Evolutionary conservation across 2,888 invertebrate species (phyloP), one percentile per base, ranked within the genome.

Genomic region (Chloroclystis v-ata): DNA sequence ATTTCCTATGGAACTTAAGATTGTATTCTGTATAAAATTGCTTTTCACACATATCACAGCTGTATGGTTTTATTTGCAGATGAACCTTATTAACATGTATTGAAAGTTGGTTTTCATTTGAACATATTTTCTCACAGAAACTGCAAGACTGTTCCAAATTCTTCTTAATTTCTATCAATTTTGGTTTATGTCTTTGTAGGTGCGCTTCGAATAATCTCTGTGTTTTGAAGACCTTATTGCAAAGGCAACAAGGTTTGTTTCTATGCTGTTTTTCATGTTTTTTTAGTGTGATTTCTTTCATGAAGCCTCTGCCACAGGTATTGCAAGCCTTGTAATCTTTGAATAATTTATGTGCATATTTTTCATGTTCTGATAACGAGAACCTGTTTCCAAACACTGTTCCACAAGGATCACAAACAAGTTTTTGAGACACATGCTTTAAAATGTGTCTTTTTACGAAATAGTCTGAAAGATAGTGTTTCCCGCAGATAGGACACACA

Each of bases 21-120:
- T 83, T 78, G 4, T 62, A 61, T 37, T 82, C 79, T 0, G 83
- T 78, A 39, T 86, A 85, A 54, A 80, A 86, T n/a, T 77, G 69
- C 35, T 60, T 66, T 0, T 84, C 82, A 16, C 86, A 86, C 86
- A 87, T 86, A 37, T 86, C 85, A 48, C 86, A 87, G 38, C 54
- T 57, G 49, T 80, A 85, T 0, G 86, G 84, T 65, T 84, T 86
- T 32, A 86, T 82, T 67, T 79, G 79, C 42, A 87, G 75, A 67
- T 87, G 86, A 0, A 69, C 61, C 52, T 83, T 87, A 63, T 87
- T 87, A 0, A 87, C 83, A 30, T 87, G 86, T 0, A 83, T 47
- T 0, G 78, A 78, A 1, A 87, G 75, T 53, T 78, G 68, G 12
- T 82, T 82, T 41, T 79, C 76, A 37, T 73, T 76, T 14, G 65